Base-by-base conservation (phyloP, 2,113 vertebrate genomes). In the Blennius ocellaris region DNA sequence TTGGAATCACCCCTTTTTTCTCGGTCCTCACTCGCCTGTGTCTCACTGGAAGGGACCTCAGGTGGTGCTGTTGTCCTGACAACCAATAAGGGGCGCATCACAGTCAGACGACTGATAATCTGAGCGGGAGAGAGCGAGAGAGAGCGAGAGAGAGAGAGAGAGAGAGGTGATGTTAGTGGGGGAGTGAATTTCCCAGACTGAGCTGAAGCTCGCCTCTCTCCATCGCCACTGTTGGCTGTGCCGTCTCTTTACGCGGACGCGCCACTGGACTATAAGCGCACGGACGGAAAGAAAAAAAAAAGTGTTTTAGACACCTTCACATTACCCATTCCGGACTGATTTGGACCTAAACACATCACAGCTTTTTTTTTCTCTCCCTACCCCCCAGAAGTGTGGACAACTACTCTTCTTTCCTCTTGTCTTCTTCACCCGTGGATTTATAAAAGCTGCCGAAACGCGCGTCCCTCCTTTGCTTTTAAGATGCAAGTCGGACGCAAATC, bases 401-500 rank as follows among this genome's bases (percentile, higher is more conserved):
- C 74, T 81, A 71, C 48, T 69, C 14, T 51, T 72, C n/a, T 14
- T 55, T 16, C 49, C 16, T 41, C 76, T 1, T 8, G 81, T 70
- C 45, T 8, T 70, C 45, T 54, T n/a, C 2, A 47, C 63, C 59
- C 37, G 81, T 76, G 91, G 92, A 91, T 93, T 76, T 93, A 91
- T 76, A 51, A 30, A 30, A 30, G 73, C 86, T 80, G 50, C 44
- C 17, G 15, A 63, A 66, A 74, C 62, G 76, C 85, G 79, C 84
- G 76, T 65, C 49, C 53, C 72, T 68, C 61, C 82, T 79, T 71
- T 17, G 21, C 21, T 30, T 30, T 71, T 17, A 81, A 87, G 56
- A 97, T 96, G 95, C 96, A 96, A 94, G 94, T 94, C 86, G 95
- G 94, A 84, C 94, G 96, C 94, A 95, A 94, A 90, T 96, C 95